Evolutionary conservation across 2,113 vertebrate species (phyloP).

Genomic region (Thunnus maccoyii): DNA sequence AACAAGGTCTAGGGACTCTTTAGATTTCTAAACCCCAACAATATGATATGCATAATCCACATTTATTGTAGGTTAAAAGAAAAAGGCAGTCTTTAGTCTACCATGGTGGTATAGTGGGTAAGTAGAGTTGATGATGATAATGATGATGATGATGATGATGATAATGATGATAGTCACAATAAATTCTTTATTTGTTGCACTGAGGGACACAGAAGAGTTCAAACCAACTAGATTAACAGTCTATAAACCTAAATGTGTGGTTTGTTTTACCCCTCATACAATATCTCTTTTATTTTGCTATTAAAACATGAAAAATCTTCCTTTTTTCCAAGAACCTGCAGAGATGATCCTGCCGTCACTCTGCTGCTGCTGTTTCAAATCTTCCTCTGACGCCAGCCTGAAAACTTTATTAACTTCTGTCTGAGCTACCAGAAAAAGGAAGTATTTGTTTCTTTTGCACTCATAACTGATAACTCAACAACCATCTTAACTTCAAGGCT

Average conservation of each 20-base stretch:
- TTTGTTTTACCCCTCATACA: constrained; percentile 10
- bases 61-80: not conserved
- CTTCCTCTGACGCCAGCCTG: constrained; percentile 7
- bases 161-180: not conserved
- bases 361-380: constrained; percentile 14
- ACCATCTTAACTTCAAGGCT: not conserved
- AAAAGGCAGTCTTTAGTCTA: not conserved
- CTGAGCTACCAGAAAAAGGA: constrained; percentile 25
- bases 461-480: not conserved
- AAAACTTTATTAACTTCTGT: constrained; percentile 35
- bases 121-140: not conserved
- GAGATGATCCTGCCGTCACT: constrained; percentile 38
- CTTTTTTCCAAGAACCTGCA: constrained; percentile 14
- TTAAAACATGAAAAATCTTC: constrained; percentile 32
- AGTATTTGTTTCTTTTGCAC: not conserved
- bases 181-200: constrained; percentile 8
- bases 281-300: not conserved
- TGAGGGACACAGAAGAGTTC: constrained; percentile 1
- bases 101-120: constrained; percentile 21
- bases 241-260: constrained; percentile 50
- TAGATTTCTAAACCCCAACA: not conserved
- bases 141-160: not conserved
- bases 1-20: constrained; percentile 10
- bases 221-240: constrained; percentile 21
- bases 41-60: constrained; percentile 7